Base-by-base conservation (phyloP, 2,113 vertebrate species). In the Larimichthys crocea region DNA sequence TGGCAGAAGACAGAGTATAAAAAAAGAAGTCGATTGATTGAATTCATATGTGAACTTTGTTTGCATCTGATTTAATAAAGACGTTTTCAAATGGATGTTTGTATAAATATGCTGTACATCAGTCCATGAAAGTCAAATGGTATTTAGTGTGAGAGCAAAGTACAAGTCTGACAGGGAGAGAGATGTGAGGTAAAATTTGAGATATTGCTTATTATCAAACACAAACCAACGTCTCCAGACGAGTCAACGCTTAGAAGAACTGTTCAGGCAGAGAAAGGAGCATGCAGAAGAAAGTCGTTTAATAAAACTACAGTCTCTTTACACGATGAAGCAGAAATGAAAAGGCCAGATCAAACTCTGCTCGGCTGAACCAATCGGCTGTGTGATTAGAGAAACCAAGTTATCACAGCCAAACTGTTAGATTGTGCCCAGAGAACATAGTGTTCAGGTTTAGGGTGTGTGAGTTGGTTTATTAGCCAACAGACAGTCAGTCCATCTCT, bases 1-100 rank as follows among this genome's bases (percentile, higher is more conserved):
- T 82, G 29, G 76, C 69, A 64, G 72, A 86, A 44, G 44, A 80
- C 74, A 61, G 67, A 84, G 76, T 89, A 88, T 55, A 91, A 92
- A 88, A 89, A 74, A 56, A 79, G 61, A 14, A 14, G 10, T 56
- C 0, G 3, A 49, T 22, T 7, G 14, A 29, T 26, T 68, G 12
- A 74, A 67, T 70, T 69, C 74, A 83, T 40, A 52, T 26, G 76
- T 22, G 3, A 29, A 52, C 26, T 31, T 35, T 42, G 10, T 76
- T 26, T 71, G 50, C 17, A 65, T 69, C 35, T 6, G 48, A 9
- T 64, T 81, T 71, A 40, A 63, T 20, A 19, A 35, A 72, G 42
- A 56, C 0, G 14, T 66, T 78, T 68, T 0, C 15, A 29, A 40
- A 62, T 57, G 22, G 29, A 80, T 22, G n/a, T 40, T 40, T 40